Base-by-base conservation (phyloP, 2,113 vertebrate species). In the Sphaerodactylus townsendi region DNA sequence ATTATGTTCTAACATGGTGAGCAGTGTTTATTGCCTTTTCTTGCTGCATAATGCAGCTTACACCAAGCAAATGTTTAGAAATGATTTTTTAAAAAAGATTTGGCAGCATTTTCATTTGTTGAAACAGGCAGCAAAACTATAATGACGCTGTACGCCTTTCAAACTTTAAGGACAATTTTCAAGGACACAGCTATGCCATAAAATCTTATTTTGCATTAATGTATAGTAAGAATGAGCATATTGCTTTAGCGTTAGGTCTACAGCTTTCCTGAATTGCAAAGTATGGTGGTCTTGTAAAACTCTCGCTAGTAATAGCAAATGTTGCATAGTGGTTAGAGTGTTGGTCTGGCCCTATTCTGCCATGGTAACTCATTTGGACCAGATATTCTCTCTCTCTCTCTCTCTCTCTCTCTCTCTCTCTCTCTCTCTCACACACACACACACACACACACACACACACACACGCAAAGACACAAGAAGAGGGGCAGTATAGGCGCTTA, bases 21-120 rank as follows among this genome's bases (percentile, higher is more conserved):
- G 71, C 75, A 44, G 30, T 86, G 81, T 77, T 85, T 84, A 86
- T 66, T 82, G 82, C 41, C 0, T 1, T 81, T 91, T 85, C 37
- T 14, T 85, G 79, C 73, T 62, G n/a, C 75, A 77, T 33, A 68
- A 77, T 39, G 10, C 84, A 56, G 33, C 48, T 59, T 17, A 41
- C 1, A 50, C 68, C 48, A 69, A 65, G 48, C 39, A 82, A 81
- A 48, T 78, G 71, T 48, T 83, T 28, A 75, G 1, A 50, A 85
- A 83, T 88, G 19, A 41, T 78, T 62, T n/a, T 83, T 83, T 87
- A 74, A 83, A 44, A n/a, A 84, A 88, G 1, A 73, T 39, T 8
- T 75, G 50, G 56, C 21, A 77, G 41, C 65, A 28, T 72, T 79
- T 21, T 76, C 0, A 37, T 4, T 73, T 66, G 4, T 11, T 13